Evolutionary conservation across 2,113 vertebrate species (phyloP).

Genomic region (Phyllostomus hastatus): DNA sequence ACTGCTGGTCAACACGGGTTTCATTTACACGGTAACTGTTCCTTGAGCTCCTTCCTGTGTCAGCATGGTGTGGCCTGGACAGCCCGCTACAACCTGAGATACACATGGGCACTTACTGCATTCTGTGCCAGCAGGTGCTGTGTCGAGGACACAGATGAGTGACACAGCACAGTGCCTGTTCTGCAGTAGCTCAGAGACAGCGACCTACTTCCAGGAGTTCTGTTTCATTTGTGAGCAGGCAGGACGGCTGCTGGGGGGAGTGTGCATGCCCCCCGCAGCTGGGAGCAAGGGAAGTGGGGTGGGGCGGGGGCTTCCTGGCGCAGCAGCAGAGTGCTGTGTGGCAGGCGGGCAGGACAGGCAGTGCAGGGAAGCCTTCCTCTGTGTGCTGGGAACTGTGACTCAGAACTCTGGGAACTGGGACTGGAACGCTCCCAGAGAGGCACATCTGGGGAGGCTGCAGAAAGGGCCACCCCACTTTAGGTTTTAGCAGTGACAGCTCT

Average conservation of each 20-base stretch:
- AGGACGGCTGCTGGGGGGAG: not conserved
- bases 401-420: not conserved
- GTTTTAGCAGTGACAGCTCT: not conserved
- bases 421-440: not conserved
- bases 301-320: not conserved
- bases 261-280: not conserved
- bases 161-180: not conserved
- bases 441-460: not conserved
- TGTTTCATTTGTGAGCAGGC: not conserved
- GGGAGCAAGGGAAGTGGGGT: not conserved
- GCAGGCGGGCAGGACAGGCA: not conserved
- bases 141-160: not conserved
- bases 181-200: not conserved
- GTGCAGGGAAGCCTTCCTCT: not conserved
- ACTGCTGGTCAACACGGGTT: not conserved
- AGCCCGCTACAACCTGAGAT: not conserved
- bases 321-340: not conserved
- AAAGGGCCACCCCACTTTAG: not conserved
- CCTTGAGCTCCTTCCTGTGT: not conserved
- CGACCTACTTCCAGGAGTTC: fast-evolving
- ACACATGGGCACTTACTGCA: not conserved
- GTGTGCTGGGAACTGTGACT: not conserved
- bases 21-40: fast-evolving
- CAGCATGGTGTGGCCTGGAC: fast-evolving
- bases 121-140: fast-evolving